These are phyloP conservation scores for Delichon dasypus DNA, from an alignment of 2,797 vertebrate species.

Conservation along the genomic window DNA sequence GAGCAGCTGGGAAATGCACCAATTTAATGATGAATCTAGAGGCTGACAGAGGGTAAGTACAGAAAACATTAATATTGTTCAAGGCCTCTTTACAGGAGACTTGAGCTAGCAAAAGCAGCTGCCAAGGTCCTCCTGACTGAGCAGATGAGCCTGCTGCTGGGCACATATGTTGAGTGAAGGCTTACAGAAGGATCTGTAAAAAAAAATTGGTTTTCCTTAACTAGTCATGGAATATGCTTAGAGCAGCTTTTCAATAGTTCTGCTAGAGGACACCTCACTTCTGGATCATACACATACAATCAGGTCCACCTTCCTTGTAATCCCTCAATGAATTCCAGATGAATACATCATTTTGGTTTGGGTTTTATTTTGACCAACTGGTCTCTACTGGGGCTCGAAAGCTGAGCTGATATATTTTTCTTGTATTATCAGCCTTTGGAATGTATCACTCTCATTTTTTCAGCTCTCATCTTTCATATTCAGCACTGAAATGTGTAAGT, in stretches of 20 bases:
- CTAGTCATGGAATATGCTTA: not conserved
- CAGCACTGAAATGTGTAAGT: not conserved
- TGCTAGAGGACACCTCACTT: not conserved
- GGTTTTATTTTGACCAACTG: not conserved
- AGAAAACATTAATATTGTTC: conserved; percentile 48
- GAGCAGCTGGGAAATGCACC: conserved; percentile 34
- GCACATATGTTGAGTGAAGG: not conserved
- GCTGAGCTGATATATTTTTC: not conserved
- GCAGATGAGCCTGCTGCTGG: conserved; percentile 4
- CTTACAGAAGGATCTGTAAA: not conserved
- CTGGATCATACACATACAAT: not conserved
- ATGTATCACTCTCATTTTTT: not conserved
- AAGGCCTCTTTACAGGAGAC: conserved; percentile 30
- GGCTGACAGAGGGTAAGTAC: conserved; percentile 38
- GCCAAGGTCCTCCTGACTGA: conserved; percentile 10
- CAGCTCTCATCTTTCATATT: not conserved
- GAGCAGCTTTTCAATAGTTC: not conserved
- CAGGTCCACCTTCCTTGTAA: not conserved
- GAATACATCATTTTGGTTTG: not conserved
- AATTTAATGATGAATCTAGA: conserved; percentile 43
- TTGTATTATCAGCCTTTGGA: not conserved
- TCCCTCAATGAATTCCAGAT: not conserved
- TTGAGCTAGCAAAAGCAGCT: conserved; percentile 24
- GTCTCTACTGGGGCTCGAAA: not conserved
- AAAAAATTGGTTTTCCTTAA: not conserved